phyloP scores from a whole-genome alignment of 1,140 invertebrate species.

The Venustaconcha ellipsiformis region DNA sequence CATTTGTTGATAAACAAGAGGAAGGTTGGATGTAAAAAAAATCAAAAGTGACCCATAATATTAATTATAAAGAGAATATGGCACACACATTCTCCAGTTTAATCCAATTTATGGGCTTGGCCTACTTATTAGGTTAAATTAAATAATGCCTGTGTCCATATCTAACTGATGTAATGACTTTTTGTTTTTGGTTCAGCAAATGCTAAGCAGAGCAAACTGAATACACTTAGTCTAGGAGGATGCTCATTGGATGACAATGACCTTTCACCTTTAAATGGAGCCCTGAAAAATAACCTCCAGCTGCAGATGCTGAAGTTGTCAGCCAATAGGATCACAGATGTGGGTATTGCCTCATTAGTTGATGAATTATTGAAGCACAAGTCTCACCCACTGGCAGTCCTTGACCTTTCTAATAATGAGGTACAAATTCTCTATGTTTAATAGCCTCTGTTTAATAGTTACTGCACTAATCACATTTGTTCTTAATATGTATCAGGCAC shows the following conservation, averaged over 20 bases:
- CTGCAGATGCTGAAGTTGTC: conserved; percentile 58
- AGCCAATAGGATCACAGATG: conserved; percentile 57
- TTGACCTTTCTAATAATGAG: conserved; percentile 55
- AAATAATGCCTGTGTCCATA: neutral
- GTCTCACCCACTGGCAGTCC: conserved; percentile 46
- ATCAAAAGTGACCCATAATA: neutral
- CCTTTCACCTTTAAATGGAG: conserved; percentile 41
- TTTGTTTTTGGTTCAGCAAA: conserved; percentile 28
- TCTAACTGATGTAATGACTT: neutral
- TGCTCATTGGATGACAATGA: conserved; percentile 54
- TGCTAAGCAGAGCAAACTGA: conserved; percentile 30
- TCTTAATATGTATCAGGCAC: too few species aligned
- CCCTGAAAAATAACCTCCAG: conserved; percentile 43
- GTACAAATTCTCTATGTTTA: conserved; percentile 19
- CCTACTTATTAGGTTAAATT: neutral
- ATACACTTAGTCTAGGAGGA: conserved; percentile 49
- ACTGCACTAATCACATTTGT: too few species aligned
- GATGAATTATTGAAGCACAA: conserved; percentile 38
- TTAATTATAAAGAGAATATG: neutral
- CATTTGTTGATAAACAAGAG: too few species aligned
- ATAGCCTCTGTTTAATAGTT: too few species aligned
- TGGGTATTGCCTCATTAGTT: conserved; percentile 36
- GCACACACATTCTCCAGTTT: neutral
- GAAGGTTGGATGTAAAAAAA: too few species aligned
- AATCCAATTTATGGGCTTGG: neutral